Base-by-base conservation (phyloP, 2,888 invertebrate species). In the Eupithecia abbreviata region DNA sequence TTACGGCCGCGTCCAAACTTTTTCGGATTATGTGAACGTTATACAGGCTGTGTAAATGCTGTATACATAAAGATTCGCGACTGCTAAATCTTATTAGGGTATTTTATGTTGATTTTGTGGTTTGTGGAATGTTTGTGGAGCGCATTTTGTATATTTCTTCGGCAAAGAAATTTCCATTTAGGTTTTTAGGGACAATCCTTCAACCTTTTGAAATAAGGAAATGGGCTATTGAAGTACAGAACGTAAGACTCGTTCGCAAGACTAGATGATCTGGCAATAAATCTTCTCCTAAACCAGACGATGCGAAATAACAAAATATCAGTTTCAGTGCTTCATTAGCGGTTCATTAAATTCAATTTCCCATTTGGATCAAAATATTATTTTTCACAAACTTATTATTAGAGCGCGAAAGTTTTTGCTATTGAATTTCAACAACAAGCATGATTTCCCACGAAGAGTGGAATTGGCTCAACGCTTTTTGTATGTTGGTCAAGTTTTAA, bases 341-440 rank as follows among this genome's bases (percentile, higher is more conserved):
- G 7, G 80, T 82, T 84, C 82, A 83, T 82, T 82, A 82, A 83
- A 80, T 77, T 80, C 81, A 83, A 85, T 79, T 85, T 85, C 81
- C 79, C 77, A 83, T 81, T 83, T 75, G 69, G 73, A 83, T 85
- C 79, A 72, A 80, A 83, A 82, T 81, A 81, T 84, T 84, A 85
- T 83, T 84, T 84, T 79, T 77, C 78, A 81, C 79, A 82, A 85
- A 85, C 80, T 85, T 85, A 80, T 77, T 81, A 85, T 85, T 82
- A 84, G 82, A 10, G n/a, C 15, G 9, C 15, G n/a, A 43, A 67
- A 45, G 67, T 67, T 45, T 43, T 2, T 43, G 9, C n/a, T 67
- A 66, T 67, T 67, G 42, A 15, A 67, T n/a, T 45, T n/a, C 10
- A 58, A 58, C 58, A 43, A 43, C 9, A 10, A 43, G 9, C 15